phyloP scores from a whole-genome alignment of 2,113 vertebrate species.

The Falco punctatus region DNA sequence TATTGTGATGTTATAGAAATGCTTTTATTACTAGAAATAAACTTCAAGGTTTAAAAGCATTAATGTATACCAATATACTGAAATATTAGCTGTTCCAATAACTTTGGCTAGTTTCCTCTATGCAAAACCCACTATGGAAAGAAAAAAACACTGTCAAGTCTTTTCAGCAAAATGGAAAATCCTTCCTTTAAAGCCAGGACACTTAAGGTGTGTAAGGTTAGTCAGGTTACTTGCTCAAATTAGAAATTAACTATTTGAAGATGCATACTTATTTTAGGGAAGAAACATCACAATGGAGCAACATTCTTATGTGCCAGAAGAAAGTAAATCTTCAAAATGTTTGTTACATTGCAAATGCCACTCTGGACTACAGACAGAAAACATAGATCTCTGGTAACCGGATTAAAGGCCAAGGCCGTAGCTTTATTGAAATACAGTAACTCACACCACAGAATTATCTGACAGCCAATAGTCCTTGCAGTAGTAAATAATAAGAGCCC shows the following conservation, averaged over 20 bases:
- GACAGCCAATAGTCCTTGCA: slow-evolving; percentile 30
- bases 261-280: not conserved
- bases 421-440: slow-evolving; percentile 50
- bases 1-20: not conserved
- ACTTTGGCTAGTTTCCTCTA: not conserved
- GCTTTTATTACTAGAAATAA: slow-evolving; percentile 6
- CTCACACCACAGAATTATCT: slow-evolving; percentile 20
- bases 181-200: not conserved
- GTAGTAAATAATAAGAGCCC: slow-evolving; percentile 31
- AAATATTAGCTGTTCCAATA: not conserved
- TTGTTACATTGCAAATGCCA: slow-evolving; percentile 11
- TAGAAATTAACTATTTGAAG: not conserved
- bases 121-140: not conserved
- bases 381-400: not conserved
- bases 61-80: not conserved
- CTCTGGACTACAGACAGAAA: not conserved
- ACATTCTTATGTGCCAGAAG: not conserved
- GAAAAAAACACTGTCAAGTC: not conserved
- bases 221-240: not conserved
- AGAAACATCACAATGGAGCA: not conserved
- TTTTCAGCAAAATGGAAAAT: not conserved
- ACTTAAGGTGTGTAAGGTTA: not conserved
- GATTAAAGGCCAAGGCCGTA: slow-evolving; percentile 54
- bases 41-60: not conserved
- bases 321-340: not conserved